Conservation (phyloP, 2,888 invertebrate genomes). For the Crepidodera aurea region DNA sequence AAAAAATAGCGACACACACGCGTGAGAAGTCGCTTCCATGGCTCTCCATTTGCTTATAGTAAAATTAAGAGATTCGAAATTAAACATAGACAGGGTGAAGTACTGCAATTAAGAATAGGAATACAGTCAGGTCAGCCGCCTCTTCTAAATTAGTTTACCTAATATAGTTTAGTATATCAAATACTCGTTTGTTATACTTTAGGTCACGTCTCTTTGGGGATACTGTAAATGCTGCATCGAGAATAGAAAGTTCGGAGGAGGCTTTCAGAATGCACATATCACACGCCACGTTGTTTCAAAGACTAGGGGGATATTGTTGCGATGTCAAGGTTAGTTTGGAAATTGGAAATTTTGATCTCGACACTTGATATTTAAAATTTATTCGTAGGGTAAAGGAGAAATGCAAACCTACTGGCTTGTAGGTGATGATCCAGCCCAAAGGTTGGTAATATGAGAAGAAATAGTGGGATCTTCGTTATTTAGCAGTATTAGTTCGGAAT, state of each 20-base stretch:
- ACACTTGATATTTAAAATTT: no score
- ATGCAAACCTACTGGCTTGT: conserved; percentile 79
- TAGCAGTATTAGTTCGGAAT: conserved; percentile 60
- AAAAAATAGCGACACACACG: conserved; percentile 76
- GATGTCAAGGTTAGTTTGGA: conserved; percentile 75
- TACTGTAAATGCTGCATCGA: conserved; percentile 82
- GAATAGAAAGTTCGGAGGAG: conserved; percentile 82
- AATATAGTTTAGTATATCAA: no score
- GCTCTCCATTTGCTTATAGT: conserved; percentile 77
- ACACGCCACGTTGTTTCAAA: conserved; percentile 73
- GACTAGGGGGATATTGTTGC: conserved; percentile 76
- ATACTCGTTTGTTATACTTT: no score
- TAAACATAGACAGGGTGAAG: conserved; percentile 72
- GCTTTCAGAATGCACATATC: conserved; percentile 81
- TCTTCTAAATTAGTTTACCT: conserved; percentile 87
- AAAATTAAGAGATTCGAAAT: conserved; percentile 75
- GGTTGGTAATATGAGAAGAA: conserved; percentile 61
- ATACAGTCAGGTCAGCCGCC: conserved; percentile 79
- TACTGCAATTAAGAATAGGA: conserved; percentile 76
- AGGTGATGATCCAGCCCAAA: conserved; percentile 65
- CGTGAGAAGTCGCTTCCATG: conserved; percentile 81
- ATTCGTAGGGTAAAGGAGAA: conserved; percentile 80
- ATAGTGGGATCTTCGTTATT: conserved; percentile 60
- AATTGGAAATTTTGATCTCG: no score
- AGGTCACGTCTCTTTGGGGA: conserved; percentile 85